These are phyloP conservation scores for Xenops minutus DNA, from an alignment of 2,797 vertebrate genomes.

Conservation along the genomic window DNA sequence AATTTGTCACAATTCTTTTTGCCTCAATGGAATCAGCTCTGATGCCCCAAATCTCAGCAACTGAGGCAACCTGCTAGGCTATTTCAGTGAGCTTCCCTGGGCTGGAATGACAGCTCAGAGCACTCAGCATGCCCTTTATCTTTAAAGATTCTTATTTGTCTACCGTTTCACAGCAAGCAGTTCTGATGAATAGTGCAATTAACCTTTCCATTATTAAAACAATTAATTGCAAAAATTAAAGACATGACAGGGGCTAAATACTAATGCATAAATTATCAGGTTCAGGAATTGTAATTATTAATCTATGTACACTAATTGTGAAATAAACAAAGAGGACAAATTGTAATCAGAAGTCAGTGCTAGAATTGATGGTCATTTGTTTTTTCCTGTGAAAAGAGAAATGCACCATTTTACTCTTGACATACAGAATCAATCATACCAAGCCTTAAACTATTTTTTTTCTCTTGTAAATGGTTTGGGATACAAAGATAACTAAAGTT, in stretches of 20 bases:
- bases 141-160: constrained; percentile 69
- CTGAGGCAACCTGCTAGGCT: background rate
- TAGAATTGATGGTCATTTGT: constrained; percentile 38
- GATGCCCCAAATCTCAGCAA: background rate
- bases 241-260: constrained; percentile 73
- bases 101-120: constrained; percentile 60
- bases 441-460: background rate
- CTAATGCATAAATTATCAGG: constrained; percentile 77
- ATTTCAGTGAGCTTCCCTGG: background rate
- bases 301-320: constrained; percentile 64
- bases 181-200: constrained; percentile 78
- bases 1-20: background rate
- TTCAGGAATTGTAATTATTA: constrained; percentile 75
- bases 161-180: constrained; percentile 64
- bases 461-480: background rate
- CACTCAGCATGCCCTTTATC: constrained; percentile 67
- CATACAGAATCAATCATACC: background rate
- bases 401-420: background rate
- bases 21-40: background rate
- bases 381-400: constrained; percentile 39
- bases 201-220: constrained; percentile 77
- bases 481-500: background rate
- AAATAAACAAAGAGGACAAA: constrained; percentile 69
- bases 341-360: constrained; percentile 45
- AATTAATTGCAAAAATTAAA: constrained; percentile 78